Base-by-base conservation (phyloP, 35 echinoderm and acorn worm genomes). In the Ptychodera flava region DNA sequence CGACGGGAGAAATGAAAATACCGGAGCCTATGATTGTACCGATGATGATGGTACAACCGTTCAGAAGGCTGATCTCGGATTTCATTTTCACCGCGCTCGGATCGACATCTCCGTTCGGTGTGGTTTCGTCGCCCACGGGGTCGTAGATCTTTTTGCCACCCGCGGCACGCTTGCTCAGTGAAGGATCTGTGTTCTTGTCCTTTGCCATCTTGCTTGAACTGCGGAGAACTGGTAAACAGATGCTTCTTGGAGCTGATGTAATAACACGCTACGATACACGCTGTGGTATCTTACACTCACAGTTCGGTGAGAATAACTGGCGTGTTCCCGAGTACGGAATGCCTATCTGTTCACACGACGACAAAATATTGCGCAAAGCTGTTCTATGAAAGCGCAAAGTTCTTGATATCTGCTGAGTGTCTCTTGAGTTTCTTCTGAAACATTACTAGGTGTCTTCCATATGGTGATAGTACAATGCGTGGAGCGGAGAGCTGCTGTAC, bases 1-100 rank as follows among this genome's bases (percentile, higher is more conserved):
- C 95, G 53, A 93, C 93, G 30, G 95, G 95, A 16, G 95, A 93
- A 34, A 97, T 93, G 82, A 97, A 97, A 34, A 97, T 97, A 0
- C 95, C 95, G 10, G 95, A 91, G 0, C 95, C 96, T 28, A 97
- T 99, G 83, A 99, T 99, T 82, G 92, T 89, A 31, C 96, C 96
- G 22, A 94, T 88, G 35, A 99, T 99, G 82, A 99, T 99, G 15
- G 96, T 99, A 0, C 94, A 88, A 30, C 96, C 96, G 82, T 99
- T 99, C 31, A 99, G 85, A 15, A 99, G 90, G 16, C 85, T 88
- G 33, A 99, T 64, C 22, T 6, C 22, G 6, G 45, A 22, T 22
- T 64, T 64, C 45, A 64, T 64, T 64, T 64, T 64, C 22, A 64
- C 22, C n/a, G n/a, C n/a, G 6, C 6, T 12, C 6, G 6, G 6